These are phyloP conservation scores for Oxytorus armatus DNA, from an alignment of 2,888 invertebrate species.

Conservation along the genomic window DNA sequence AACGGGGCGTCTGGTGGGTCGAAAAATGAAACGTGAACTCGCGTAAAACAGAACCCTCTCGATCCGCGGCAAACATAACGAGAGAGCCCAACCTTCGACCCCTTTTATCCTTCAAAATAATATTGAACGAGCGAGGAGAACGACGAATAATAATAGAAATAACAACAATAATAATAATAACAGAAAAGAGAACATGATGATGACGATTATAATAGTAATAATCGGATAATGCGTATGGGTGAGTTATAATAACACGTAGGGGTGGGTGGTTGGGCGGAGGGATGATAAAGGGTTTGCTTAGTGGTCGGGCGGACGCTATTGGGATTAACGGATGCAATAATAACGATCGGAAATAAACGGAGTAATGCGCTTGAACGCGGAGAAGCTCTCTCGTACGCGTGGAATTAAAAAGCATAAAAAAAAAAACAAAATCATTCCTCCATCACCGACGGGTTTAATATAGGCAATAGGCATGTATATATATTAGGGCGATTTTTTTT, in stretches of 20 bases:
- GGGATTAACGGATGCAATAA: constrained; percentile 50
- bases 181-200: constrained; percentile 21
- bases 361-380: constrained; percentile 38
- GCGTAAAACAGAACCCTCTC: constrained; percentile 35
- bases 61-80: constrained; percentile 32
- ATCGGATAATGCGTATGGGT: constrained; percentile 58
- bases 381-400: not conserved
- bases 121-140: constrained; percentile 23
- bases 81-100: constrained; percentile 6
- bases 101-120: constrained; percentile 54
- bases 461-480: too few species aligned
- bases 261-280: not conserved
- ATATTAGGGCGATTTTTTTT: too few species aligned
- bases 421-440: not conserved
- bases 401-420: too few species aligned
- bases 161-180: constrained; percentile 36
- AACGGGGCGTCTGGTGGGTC: not conserved
- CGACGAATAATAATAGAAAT: constrained; percentile 14
- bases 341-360: constrained; percentile 49
- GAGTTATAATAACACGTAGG: constrained; percentile 46
- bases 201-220: constrained; percentile 51
- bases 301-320: constrained; percentile 11
- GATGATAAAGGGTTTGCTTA: constrained; percentile 25
- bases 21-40: constrained; percentile 21
- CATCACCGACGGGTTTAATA: too few species aligned